Evolutionary conservation across 2,113 vertebrate species (phyloP).

Genomic region (Ancistrus triradiatus): DNA sequence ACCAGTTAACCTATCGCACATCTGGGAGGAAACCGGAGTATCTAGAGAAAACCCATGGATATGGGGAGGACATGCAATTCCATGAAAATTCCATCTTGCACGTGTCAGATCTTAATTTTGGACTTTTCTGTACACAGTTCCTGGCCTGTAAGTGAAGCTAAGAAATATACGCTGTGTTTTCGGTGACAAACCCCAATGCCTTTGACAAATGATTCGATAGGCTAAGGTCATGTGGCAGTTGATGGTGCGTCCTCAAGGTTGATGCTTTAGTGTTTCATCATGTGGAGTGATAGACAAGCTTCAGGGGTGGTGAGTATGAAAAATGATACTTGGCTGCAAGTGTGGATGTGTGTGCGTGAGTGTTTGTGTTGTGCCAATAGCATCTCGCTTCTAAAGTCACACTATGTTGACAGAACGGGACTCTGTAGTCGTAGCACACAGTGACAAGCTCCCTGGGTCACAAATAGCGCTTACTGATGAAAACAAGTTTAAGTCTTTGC

Average conservation of each 20-base stretch:
- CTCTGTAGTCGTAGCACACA: slow-evolving; percentile 51
- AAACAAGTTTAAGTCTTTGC: slow-evolving; percentile 55
- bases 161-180: too few relatives aligned
- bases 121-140: too few relatives aligned
- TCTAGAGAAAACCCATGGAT: too few relatives aligned
- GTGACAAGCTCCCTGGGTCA: slow-evolving; percentile 54
- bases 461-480: slow-evolving; percentile 55
- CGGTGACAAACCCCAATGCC: neutral
- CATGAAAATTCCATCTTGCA: too few relatives aligned
- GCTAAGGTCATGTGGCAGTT: slow-evolving; percentile 1
- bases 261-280: slow-evolving; percentile 45
- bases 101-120: too few relatives aligned
- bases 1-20: too few relatives aligned
- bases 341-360: slow-evolving; percentile 40
- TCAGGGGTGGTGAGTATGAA: slow-evolving; percentile 51
- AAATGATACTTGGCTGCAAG: slow-evolving; percentile 53
- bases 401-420: slow-evolving; percentile 50
- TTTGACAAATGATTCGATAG: neutral
- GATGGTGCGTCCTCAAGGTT: slow-evolving; percentile 34
- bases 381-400: slow-evolving; percentile 56
- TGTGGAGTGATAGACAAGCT: slow-evolving; percentile 54
- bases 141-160: too few relatives aligned
- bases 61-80: too few relatives aligned
- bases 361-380: slow-evolving; percentile 50
- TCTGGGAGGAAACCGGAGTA: too few relatives aligned